Evolutionary conservation across 2,113 vertebrate species (phyloP).

Genomic region (Loxodonta africana): DNA sequence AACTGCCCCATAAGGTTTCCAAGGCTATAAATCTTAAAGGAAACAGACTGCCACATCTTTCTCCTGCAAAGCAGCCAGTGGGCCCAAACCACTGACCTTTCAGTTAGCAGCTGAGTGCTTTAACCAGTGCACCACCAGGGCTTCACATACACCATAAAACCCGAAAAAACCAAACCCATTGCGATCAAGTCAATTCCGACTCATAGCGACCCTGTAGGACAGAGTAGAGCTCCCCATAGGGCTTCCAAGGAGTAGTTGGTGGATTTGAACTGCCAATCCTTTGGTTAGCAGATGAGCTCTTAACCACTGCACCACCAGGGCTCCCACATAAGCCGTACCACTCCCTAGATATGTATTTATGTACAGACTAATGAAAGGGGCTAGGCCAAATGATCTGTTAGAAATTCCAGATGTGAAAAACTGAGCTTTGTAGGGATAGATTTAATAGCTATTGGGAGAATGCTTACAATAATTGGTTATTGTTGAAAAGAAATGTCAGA

Average conservation of each 20-base stretch:
- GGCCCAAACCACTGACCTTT: not conserved
- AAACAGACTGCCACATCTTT: not conserved
- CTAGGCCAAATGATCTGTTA: slow-evolving; percentile 86
- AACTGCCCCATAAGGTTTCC: not conserved
- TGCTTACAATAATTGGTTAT: slow-evolving; percentile 85
- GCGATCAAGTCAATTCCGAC: no score
- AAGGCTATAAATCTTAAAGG: not conserved
- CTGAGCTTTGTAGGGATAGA: slow-evolving; percentile 42
- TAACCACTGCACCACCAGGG: not conserved
- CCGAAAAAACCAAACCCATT: no score
- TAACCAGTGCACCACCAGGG: not conserved
- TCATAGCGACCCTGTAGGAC: no score
- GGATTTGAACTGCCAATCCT: not conserved
- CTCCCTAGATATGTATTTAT: slow-evolving; percentile 81
- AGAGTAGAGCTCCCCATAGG: no score
- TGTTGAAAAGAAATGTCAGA: slow-evolving; percentile 84
- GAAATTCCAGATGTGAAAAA: slow-evolving; percentile 83
- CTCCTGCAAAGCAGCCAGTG: not conserved
- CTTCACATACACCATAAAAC: slow-evolving; percentile 80
- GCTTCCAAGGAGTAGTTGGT: not conserved
- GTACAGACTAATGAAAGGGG: slow-evolving; percentile 84
- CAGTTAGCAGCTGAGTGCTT: not conserved
- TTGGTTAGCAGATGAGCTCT: not conserved
- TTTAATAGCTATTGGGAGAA: slow-evolving; percentile 78
- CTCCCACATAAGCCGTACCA: slow-evolving; percentile 81